Conservation (phyloP, 2,888 invertebrate species). For the Labia minor region DNA sequence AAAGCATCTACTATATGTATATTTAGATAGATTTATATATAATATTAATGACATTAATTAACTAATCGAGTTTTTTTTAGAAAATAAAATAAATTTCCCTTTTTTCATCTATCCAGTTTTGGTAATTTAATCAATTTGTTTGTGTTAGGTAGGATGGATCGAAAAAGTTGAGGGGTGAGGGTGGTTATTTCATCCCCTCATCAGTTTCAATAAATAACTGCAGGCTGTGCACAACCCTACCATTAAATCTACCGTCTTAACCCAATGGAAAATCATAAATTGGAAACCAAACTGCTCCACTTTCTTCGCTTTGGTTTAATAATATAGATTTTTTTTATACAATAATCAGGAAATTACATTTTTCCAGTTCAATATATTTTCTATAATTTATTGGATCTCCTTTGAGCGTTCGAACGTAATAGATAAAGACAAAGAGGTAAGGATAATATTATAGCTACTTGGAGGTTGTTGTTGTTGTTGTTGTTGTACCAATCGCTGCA, state of each 20-base stretch:
- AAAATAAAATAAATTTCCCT: no score
- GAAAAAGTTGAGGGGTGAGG: no score
- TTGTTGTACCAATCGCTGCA: not conserved
- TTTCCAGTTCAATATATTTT: conserved; percentile 13
- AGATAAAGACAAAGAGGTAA: not conserved
- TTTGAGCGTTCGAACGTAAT: not conserved
- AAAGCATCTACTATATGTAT: no score
- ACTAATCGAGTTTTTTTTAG: no score
- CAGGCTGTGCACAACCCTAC: not conserved
- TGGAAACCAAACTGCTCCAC: not conserved
- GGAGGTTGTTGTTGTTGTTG: not conserved
- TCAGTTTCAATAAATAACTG: not conserved
- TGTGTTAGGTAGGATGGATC: no score
- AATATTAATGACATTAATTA: no score
- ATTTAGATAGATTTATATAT: no score
- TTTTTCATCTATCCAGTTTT: no score
- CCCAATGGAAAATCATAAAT: not conserved
- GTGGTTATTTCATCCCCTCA: no score
- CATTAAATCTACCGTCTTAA: not conserved
- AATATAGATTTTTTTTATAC: conserved; percentile 3
- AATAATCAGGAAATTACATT: conserved; percentile 8
- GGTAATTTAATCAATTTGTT: no score
- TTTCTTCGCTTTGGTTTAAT: not conserved
- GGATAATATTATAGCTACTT: not conserved
- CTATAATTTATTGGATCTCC: not conserved